Evolutionary conservation across 2,888 invertebrate genomes (phyloP), one percentile per base, ranked within the genome.

Genomic region (Tiliacea citrago): DNA sequence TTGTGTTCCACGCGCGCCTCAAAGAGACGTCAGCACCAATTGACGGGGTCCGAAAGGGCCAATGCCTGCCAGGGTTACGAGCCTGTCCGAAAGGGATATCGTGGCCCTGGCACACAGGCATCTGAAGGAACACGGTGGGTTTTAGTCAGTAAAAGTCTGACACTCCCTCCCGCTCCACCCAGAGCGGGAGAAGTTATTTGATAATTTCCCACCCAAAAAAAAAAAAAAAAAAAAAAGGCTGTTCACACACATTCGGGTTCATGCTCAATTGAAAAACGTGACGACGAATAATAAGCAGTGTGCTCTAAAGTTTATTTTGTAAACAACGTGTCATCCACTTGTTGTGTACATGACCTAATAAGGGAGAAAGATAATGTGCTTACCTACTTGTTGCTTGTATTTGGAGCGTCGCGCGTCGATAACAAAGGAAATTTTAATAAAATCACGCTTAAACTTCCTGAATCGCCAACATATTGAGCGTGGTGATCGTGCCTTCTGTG

Each of bases 231-330:
- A n/a, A n/a, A n/a, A n/a, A n/a, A n/a, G 53, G 75, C 70, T 70
- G 77, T 68, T 49, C 42, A 76, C 53, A 84, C 82, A 82, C 73
- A 55, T 53, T 53, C 72, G 61, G 13, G 73, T 61, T 71, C n/a
- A 57, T n/a, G 61, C 45, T 57, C 73, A 81, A 85, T 83, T 72
- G 83, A 85, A 83, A 82, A 85, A 82, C 83, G 83, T 83, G 83
- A 63, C 83, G 69, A 24, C 53, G 83, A 85, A 83, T 83, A 83
- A 72, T 83, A 78, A 83, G 71, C 73, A 69, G 85, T 84, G 67
- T 82, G 81, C 61, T 76, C 57, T 76, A 70, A 62, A 57, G 62
- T 84, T 82, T 84, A 84, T 81, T 58, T 73, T 21, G 77, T 77
- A 76, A 84, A 81, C 77, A 84, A 47, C 68, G 61, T 84, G 62